Conservation (phyloP, 2,797 vertebrate genomes). For the Fundulus diaphanus region DNA sequence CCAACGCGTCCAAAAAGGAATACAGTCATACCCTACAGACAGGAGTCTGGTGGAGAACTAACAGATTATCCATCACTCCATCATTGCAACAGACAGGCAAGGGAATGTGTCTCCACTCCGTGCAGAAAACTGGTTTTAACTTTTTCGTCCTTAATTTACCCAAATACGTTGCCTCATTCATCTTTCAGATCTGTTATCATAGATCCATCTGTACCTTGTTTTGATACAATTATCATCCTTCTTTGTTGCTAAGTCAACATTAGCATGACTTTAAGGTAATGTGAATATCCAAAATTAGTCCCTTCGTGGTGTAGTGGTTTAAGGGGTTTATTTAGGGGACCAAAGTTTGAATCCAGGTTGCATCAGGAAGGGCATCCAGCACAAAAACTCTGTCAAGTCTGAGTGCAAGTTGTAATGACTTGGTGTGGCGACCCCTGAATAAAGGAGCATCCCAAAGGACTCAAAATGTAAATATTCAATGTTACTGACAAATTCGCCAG, state of each 20-base stretch:
- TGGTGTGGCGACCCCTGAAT: too few relatives aligned
- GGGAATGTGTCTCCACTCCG: not conserved
- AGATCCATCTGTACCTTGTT: conserved; percentile 27
- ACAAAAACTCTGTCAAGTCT: too few relatives aligned
- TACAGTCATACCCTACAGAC: conserved; percentile 50
- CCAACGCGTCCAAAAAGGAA: conserved; percentile 61
- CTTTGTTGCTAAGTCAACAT: conserved; percentile 38
- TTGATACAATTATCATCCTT: conserved; percentile 10
- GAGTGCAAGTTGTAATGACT: too few relatives aligned
- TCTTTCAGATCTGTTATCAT: conserved; percentile 26
- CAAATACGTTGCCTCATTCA: conserved; percentile 17
- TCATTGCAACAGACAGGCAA: conserved; percentile 19
- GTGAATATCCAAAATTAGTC: too few relatives aligned
- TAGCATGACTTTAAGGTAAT: conserved; percentile 11
- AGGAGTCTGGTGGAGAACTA: conserved; percentile 19
- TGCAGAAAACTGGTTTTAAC: not conserved
- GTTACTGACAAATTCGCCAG: conserved; percentile 44
- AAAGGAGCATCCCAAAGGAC: too few relatives aligned
- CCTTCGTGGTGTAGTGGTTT: too few relatives aligned
- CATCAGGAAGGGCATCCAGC: too few relatives aligned
- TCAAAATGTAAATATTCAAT: not conserved
- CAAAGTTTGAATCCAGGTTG: too few relatives aligned
- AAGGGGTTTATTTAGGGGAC: too few relatives aligned
- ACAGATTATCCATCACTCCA: conserved; percentile 42
- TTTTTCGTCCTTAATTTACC: conserved; percentile 21